Evolutionary conservation across 2,888 invertebrate species (phyloP), one percentile per base, ranked within the genome.

Genomic region (Prosopocoilus inquinatus): DNA sequence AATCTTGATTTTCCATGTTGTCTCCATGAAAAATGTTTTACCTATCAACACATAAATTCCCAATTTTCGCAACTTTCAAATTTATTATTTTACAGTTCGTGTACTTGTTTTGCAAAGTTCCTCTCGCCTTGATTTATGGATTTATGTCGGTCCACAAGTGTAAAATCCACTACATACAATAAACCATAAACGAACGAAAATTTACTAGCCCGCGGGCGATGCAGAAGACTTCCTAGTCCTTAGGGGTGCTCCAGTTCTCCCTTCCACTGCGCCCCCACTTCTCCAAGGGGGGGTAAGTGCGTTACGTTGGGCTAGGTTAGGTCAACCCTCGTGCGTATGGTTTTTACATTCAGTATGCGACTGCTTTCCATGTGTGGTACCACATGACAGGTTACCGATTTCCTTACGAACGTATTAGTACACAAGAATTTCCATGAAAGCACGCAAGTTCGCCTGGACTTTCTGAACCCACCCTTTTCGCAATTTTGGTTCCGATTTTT

Each of bases 261-360:
- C 74, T 70, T 64, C 73, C 65, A 57, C 62, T 47, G 32, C 57
- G 50, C 55, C 66, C 64, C 70, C 66, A 66, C 70, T 50, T 34
- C 20, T 59, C 61, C 55, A 59, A 67, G 71, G 67, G 73, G 74
- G 74, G 74, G 70, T 70, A 67, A 68, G 63, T 66, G 68, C 70
- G 69, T 70, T 69, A 73, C 70, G 74, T 75, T 76, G 64, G 64
- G 66, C 67, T 69, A 75, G 74, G 76, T 72, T 74, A 76, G 74
- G 75, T 75, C 75, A 75, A 69, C 75, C 74, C 74, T 72, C 70
- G 72, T 72, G 72, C 70, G 71, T 68, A 68, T 69, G 68, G 68
- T 70, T 72, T 69, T 69, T 67, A 69, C 67, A 67, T 69, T 74
- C 70, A 75, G 75, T 75, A 70, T 69, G 70, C 72, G 64, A 67